Percentiles rank a stretch among this genome's conserved stretches.
Evolutionary conservation across 1,140 invertebrate species (phyloP).

Genomic region (Chionoecetes opilio): DNA sequence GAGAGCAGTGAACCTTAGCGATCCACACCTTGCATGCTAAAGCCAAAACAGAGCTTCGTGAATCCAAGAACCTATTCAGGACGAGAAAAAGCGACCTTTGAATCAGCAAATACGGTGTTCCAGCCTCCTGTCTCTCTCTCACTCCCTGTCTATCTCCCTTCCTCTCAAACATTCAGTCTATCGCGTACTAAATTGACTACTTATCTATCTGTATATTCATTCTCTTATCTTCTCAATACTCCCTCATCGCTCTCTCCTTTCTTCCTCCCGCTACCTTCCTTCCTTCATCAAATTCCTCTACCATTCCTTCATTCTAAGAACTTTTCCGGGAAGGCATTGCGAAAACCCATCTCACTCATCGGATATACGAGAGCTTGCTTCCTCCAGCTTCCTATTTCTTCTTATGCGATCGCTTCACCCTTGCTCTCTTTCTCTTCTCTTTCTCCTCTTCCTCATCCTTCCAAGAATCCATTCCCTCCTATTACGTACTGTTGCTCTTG

Average conservation of each 20-base stretch:
- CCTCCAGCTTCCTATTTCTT: not conserved
- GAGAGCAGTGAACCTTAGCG: not conserved
- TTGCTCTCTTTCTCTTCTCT: not conserved
- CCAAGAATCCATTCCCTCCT: too few species aligned
- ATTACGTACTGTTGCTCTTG: too few species aligned
- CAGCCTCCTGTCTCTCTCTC: not conserved
- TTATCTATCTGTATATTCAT: not conserved
- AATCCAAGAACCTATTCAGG: not conserved
- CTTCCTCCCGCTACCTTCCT: not conserved
- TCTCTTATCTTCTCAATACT: not conserved
- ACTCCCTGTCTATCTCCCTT: not conserved
- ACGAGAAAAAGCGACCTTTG: not conserved
- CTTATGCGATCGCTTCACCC: too few species aligned
- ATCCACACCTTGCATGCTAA: not conserved
- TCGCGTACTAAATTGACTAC: not conserved
- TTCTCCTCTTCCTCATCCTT: not conserved
- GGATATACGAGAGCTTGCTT: not conserved
- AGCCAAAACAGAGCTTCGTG: not conserved
- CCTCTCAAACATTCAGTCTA: not conserved
- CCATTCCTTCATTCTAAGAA: not conserved
- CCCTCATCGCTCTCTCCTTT: not conserved
- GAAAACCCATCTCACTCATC: too few species aligned
- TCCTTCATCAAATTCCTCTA: not conserved
- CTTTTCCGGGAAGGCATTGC: too few species aligned
- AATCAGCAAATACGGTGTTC: not conserved